Base-by-base conservation (phyloP, 2,113 vertebrate species). In the Apeltes quadracus region DNA sequence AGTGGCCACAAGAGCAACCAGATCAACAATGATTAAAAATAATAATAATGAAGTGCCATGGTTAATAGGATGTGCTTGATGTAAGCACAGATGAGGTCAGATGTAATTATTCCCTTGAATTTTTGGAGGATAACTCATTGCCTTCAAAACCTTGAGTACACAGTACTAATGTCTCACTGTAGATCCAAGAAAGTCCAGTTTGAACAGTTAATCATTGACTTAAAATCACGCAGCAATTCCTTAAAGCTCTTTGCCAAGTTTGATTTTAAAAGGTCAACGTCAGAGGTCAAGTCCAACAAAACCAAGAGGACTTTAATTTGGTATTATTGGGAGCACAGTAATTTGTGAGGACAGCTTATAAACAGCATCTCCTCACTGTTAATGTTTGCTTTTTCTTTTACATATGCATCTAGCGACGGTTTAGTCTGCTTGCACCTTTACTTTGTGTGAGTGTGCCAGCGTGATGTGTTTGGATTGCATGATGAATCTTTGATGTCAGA, bases 401-500 rank as follows among this genome's bases (percentile, higher is more conserved):
- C 25, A 61, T n/a, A 22, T 58, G 2, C 62, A 41, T 29, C 4
- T 12, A 56, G n/a, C 44, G 15, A 44, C 4, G 6, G 20, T 41
- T 59, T 41, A 50, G 7, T 58, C 29, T 41, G 38, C 29, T 75
- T 48, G 27, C 54, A 41, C 41, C 43, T 76, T 20, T 39, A 72
- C 46, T 48, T 27, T 55, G n/a, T 56, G 46, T 71, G 46, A 50
- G 71, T 10, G 54, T 39, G 48, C 32, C 15, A 23, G 53, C 61
- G 32, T 57, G 70, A 81, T 81, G 53, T 43, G 15, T 84, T 84
- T 62, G 50, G 44, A 81, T 61, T 81, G 61, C 71, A 48, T 25
- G 63, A 62, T 64, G 59, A 16, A 62, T 78, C 85, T 92, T 91
- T 93, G 84, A 91, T 88, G 82, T 85, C 71, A 78, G 79, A 88